phyloP scores from a whole-genome alignment of 2,888 invertebrate genomes.

The Liopterus haemorrhoidalis region DNA sequence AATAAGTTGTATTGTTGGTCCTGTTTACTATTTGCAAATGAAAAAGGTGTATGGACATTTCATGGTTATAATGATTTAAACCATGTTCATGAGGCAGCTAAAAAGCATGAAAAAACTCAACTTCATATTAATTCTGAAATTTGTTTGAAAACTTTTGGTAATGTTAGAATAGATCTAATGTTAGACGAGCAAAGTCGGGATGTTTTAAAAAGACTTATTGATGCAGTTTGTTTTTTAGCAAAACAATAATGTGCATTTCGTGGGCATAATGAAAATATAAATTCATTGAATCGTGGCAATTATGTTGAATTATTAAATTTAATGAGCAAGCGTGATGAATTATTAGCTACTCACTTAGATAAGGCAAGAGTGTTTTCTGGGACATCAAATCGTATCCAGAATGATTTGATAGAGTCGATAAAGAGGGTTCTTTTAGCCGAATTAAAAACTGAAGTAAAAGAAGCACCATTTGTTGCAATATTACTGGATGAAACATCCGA shows the following conservation, averaged over 20 bases:
- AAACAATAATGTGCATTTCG: conserved; percentile 27
- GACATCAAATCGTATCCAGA: conserved; percentile 33
- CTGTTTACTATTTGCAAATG: too few species aligned
- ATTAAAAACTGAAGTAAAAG: conserved; percentile 29
- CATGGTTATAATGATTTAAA: conserved; percentile 23
- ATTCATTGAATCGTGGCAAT: conserved; percentile 27
- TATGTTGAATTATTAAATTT: conserved; percentile 25
- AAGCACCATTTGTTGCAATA: conserved; percentile 32
- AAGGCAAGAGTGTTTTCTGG: conserved; percentile 30
- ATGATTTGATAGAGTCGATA: conserved; percentile 31
- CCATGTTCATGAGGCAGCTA: conserved; percentile 21
- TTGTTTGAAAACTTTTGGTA: conserved; percentile 23
- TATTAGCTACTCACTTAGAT: conserved; percentile 30
- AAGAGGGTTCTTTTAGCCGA: conserved; percentile 22
- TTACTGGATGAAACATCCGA: conserved; percentile 35
- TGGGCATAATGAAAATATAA: conserved; percentile 24
- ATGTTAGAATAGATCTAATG: conserved; percentile 17
- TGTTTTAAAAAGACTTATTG: conserved; percentile 30
- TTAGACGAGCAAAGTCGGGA: conserved; percentile 25
- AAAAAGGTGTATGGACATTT: too few species aligned
- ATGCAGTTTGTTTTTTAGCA: conserved; percentile 23
- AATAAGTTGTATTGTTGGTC: too few species aligned
- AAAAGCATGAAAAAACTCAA: conserved; percentile 19
- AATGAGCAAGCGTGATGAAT: conserved; percentile 28
- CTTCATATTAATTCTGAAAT: conserved; percentile 15